Base-by-base conservation (phyloP, 2,797 vertebrate genomes). In the Hydrophis major region DNA sequence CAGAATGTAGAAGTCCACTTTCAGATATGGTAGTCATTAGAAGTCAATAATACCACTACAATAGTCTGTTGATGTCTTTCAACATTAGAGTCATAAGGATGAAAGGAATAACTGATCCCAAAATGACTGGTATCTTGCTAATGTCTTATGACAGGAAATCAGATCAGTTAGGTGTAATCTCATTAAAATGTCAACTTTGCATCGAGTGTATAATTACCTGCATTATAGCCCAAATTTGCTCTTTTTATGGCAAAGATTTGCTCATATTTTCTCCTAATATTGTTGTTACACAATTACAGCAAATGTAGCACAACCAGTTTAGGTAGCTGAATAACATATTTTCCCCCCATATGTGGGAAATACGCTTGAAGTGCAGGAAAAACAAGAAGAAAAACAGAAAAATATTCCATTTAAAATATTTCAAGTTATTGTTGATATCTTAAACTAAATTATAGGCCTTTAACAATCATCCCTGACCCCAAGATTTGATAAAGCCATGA, bases 281-380 rank as follows among this genome's bases (percentile, higher is more conserved):
- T 91, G 63, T 47, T 42, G 10, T 90, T 89, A 28, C 28, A 66
- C 25, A 42, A 16, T 50, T 59, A 55, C 63, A 55, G 20, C 12
- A 78, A 92, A 83, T 59, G 87, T 90, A 90, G 18, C 37, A 89
- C 12, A 60, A n/a, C 47, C 57, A 59, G 28, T 74, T 37, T 69
- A 59, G 83, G 83, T 55, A 32, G n/a, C 55, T 89, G 47, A 57
- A 89, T 37, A 18, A 60, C 89, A 61, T 69, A 69, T 92, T 78
- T 56, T 86, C 2, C 28, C 27, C 53, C 53, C 11, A 12, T 55
- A 12, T 55, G 11, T 55, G 53, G 11, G 53, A 55, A 88, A 78
- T 92, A 92, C 91, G 74, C 86, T 90, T 90, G 59, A 89, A 87
- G 32, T 91, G 89, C 42, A 92, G 88, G 78, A 93, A 22, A 88